phyloP scores from a whole-genome alignment of 2,797 vertebrate genomes.

The Pampus argenteus region DNA sequence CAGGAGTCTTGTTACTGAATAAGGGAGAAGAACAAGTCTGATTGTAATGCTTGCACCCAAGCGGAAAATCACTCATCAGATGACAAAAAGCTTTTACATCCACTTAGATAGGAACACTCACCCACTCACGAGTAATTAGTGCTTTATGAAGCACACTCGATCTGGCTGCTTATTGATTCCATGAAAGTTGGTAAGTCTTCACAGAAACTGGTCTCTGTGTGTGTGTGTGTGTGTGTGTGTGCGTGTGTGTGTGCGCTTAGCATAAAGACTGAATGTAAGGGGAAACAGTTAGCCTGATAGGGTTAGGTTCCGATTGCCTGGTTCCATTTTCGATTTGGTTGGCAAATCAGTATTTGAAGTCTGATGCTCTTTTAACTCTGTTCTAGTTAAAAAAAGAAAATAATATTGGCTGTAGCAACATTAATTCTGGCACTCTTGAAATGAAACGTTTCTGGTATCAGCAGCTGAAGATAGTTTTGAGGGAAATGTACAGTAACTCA shows the following conservation, averaged over 20 bases:
- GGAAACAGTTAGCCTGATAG: too few species aligned
- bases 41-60: slow-evolving; percentile 20
- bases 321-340: neutral
- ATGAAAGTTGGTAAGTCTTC: slow-evolving; percentile 34
- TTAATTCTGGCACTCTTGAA: too few species aligned
- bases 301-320: neutral
- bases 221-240: slow-evolving; percentile 9
- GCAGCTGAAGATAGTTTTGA: too few species aligned
- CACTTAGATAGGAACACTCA: slow-evolving; percentile 34
- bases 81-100: slow-evolving; percentile 56
- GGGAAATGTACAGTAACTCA: too few species aligned
- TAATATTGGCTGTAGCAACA: too few species aligned
- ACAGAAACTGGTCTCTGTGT: neutral
- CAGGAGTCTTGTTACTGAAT: slow-evolving; percentile 1
- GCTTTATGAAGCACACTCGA: slow-evolving; percentile 49
- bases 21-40: slow-evolving; percentile 16
- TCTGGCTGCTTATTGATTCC: slow-evolving; percentile 43
- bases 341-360: neutral
- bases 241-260: too few species aligned
- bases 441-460: too few species aligned
- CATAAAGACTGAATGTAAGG: too few species aligned
- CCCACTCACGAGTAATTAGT: slow-evolving; percentile 55
- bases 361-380: too few species aligned
- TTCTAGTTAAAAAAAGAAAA: too few species aligned
- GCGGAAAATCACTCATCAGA: slow-evolving; percentile 42